Conservation (phyloP, 2,113 vertebrate species). For the Pyrgilauda ruficollis region DNA sequence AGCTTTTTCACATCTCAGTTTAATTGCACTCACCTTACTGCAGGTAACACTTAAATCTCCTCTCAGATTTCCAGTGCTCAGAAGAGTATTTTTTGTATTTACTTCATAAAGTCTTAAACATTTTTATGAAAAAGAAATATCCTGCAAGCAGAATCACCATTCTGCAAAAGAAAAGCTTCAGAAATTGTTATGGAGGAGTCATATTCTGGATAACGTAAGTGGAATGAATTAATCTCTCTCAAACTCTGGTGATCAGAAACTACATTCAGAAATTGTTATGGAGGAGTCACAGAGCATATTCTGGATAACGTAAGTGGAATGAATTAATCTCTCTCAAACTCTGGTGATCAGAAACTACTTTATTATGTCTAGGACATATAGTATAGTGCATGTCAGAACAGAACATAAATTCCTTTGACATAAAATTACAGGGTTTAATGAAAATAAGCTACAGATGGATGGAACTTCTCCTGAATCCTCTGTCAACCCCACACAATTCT, state of each 20-base stretch:
- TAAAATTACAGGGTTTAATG: slow-evolving; percentile 57
- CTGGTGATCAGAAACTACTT: slow-evolving; percentile 39
- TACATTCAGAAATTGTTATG: too few species aligned
- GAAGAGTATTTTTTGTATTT: background rate
- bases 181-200: background rate
- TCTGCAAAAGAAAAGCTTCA: background rate
- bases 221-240: slow-evolving; percentile 20
- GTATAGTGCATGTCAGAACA: slow-evolving; percentile 9
- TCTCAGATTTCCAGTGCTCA: background rate
- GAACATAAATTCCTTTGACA: slow-evolving; percentile 55
- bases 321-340: slow-evolving; percentile 17
- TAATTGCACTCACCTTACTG: background rate
- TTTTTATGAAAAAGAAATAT: background rate
- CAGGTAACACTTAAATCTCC: background rate
- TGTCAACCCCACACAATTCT: background rate
- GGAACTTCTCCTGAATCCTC: slow-evolving; percentile 38
- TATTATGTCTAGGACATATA: slow-evolving; percentile 7
- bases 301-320: slow-evolving; percentile 1
- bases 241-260: slow-evolving; percentile 30
- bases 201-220: background rate
- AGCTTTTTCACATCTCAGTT: background rate
- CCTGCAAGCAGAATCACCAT: background rate
- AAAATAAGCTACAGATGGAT: slow-evolving; percentile 55
- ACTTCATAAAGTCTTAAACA: background rate
- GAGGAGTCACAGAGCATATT: background rate